Percentiles rank a stretch among this genome's conserved stretches.
Conservation (phyloP, 1,140 invertebrate species). For the Lepidurus arcticus region DNA sequence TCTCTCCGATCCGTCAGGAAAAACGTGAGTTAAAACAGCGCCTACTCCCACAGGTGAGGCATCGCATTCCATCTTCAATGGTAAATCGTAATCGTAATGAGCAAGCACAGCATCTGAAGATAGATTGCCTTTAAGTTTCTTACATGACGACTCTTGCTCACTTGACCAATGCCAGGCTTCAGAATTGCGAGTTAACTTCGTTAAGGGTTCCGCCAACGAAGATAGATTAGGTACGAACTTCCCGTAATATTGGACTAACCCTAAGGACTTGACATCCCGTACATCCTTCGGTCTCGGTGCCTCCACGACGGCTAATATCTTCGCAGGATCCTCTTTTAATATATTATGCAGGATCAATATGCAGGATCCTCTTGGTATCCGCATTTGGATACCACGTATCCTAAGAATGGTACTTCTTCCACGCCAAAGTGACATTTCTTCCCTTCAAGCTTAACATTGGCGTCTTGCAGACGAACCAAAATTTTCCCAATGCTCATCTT, state of each 20-base stretch:
- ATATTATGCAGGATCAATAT: too few relatives aligned
- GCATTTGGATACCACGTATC: conserved; percentile 26
- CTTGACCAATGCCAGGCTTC: conserved; percentile 7
- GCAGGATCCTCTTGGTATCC: conserved; percentile 30
- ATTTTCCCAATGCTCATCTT: conserved; percentile 38
- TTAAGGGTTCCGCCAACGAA: conserved; percentile 15
- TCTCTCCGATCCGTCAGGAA: conserved; percentile 39
- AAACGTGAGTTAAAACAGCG: conserved; percentile 41
- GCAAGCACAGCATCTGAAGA: conserved; percentile 37
- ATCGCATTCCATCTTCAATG: conserved; percentile 48
- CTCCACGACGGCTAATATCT: conserved; percentile 31
- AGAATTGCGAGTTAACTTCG: not conserved
- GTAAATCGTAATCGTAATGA: conserved; percentile 46
- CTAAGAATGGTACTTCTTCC: conserved; percentile 31
- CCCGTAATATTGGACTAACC: conserved; percentile 10
- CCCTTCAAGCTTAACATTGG: not conserved
- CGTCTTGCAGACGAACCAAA: conserved; percentile 17
- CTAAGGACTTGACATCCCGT: not conserved
- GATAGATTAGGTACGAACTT: not conserved
- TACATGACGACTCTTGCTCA: conserved; percentile 5
- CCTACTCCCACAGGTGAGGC: conserved; percentile 43
- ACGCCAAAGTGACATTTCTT: conserved; percentile 38
- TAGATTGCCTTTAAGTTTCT: conserved; percentile 30
- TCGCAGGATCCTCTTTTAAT: conserved; percentile 28
- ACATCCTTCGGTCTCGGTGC: conserved; percentile 30